Evolutionary conservation across 2,888 invertebrate genomes (phyloP).

Genomic region (Hirtodrosophila histrioides): DNA sequence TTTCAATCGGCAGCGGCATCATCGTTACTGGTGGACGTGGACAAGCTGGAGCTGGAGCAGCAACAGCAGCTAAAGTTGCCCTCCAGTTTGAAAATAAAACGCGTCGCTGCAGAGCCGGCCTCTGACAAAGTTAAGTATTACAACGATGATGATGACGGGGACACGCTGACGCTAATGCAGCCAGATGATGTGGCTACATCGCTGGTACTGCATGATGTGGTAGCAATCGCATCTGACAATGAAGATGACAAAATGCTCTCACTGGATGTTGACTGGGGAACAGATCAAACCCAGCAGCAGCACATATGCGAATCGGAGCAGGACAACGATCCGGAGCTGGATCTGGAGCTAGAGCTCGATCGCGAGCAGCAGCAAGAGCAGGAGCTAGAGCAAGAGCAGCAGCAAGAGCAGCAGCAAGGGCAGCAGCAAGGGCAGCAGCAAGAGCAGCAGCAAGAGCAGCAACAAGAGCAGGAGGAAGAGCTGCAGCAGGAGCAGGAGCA

Average conservation of each 20-base stretch:
- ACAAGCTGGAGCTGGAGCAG: constrained; percentile 51
- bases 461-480: constrained; percentile 4
- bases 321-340: constrained; percentile 9
- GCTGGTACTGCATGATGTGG: constrained; percentile 35
- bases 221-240: constrained; percentile 14
- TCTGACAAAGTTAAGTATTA: constrained; percentile 34
- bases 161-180: constrained; percentile 13
- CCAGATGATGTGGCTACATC: constrained; percentile 10
- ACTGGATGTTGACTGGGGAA: constrained; percentile 41
- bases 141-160: background rate
- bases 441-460: constrained; percentile 21
- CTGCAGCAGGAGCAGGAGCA: constrained; percentile 12
- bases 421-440: constrained; percentile 1
- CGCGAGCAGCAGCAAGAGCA: constrained; percentile 21
- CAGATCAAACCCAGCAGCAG: constrained; percentile 16
- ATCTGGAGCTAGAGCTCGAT: constrained; percentile 6
- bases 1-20: constrained; percentile 61
- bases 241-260: constrained; percentile 40
- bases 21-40: constrained; percentile 45
- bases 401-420: constrained; percentile 17
- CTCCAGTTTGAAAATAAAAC: constrained; percentile 70
- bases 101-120: constrained; percentile 43
- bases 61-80: constrained; percentile 72
- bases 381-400: constrained; percentile 15
- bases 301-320: constrained; percentile 3